Base-by-base conservation (phyloP, 1,140 invertebrate genomes). In the Drosophila ercepeae region DNA sequence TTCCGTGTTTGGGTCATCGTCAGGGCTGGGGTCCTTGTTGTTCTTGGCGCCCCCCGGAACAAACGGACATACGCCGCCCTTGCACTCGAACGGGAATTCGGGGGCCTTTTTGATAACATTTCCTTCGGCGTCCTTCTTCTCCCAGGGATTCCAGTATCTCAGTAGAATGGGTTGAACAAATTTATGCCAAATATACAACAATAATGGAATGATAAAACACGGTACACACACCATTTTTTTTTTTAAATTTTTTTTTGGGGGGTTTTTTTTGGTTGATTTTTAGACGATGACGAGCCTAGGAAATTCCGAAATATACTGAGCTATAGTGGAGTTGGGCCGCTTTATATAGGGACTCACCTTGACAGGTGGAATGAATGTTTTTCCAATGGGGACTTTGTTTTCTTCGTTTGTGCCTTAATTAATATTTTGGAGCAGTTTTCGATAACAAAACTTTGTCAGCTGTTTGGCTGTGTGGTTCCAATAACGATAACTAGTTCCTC, bases 71-170 rank as follows among this genome's bases (percentile, higher is more conserved):
- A 64, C 75, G 9, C 82, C 90, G 41, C 93, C 93, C 84, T 92
- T 92, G 82, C 93, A 94, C 57, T 92, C 92, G 54, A 94, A 93
- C 8, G 93, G 93, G 55, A 93, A 93, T 64, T 93, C 92, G 0
- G 93, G 93, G 2, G 81, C 82, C 41, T 71, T 67, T 19, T 91
- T 89, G 11, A 91, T 89, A 0, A 92, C 92, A 76, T 93, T 93
- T 4, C 93, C 93, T 23, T 93, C 91, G 13, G 92, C 93, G 55
- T 93, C 93, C 77, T 93, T 93, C 2, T 93, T 93, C 45, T 92
- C 94, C 94, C 94, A 96, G 13, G 95, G 95, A 91, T 96, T 96
- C 95, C 95, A 96, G 82, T 95, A 94, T 54, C 93, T 94, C 53
- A 95, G 36, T 16, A 88, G 2, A 36, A 95, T 93, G 0, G 95